Conservation (phyloP, 2,888 invertebrate species). For the Oligia latruncula region DNA sequence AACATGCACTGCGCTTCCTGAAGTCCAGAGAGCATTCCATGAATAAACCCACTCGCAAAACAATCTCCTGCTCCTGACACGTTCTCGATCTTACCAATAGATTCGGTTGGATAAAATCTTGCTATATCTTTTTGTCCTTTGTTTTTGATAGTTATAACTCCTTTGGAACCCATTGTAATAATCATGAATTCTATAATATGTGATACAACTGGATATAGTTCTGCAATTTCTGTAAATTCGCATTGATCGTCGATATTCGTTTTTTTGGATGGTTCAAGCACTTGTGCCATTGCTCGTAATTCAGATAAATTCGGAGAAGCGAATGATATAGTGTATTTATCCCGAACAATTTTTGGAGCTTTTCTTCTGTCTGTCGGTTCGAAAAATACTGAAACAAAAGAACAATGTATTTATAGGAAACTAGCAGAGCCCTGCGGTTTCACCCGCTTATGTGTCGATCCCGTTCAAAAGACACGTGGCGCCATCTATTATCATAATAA, state of each 20-base stretch:
- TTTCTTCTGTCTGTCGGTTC: conserved; percentile 96
- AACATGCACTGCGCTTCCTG: conserved; percentile 90
- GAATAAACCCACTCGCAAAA: conserved; percentile 92
- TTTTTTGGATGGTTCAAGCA: conserved; percentile 76
- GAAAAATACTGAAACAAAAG: conserved; percentile 94
- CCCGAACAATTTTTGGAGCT: conserved; percentile 92
- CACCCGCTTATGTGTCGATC: no score
- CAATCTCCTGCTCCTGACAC: conserved; percentile 97
- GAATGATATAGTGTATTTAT: conserved; percentile 87
- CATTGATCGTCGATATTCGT: conserved; percentile 62
- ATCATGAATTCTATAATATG: conserved; percentile 89
- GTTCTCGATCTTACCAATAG: conserved; percentile 89
- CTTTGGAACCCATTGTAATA: conserved; percentile 91
- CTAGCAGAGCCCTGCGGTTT: no score
- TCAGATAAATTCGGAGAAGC: conserved; percentile 96
- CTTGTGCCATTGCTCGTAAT: conserved; percentile 91
- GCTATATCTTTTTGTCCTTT: conserved; percentile 54
- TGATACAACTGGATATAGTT: conserved; percentile 82
- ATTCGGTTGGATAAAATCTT: conserved; percentile 81
- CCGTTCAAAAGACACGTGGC: no score
- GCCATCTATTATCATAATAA: no score
- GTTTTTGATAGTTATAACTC: conserved; percentile 87
- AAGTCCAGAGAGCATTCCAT: conserved; percentile 90
- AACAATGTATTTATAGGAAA: conserved; percentile 48
- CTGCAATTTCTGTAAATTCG: conserved; percentile 74